These are phyloP conservation scores for Aleiodes testaceus DNA, from an alignment of 2,888 invertebrate genomes.

Conservation along the genomic window DNA sequence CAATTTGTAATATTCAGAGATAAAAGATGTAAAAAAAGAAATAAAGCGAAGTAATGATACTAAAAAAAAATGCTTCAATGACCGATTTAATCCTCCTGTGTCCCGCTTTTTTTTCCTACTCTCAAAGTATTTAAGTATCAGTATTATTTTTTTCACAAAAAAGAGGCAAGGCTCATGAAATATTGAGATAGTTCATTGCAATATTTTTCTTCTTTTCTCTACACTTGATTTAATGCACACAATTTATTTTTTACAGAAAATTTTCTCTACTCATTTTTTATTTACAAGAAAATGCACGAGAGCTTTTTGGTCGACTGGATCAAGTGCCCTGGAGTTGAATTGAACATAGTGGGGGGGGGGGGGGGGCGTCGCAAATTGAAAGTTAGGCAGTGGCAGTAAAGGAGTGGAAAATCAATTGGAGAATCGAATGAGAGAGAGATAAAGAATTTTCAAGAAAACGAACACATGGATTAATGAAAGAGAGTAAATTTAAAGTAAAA, in stretches of 20 bases:
- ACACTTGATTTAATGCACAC: conserved; percentile 4
- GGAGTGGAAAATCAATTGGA: conserved; percentile 24
- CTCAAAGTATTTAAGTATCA: not conserved
- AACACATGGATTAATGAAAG: not conserved
- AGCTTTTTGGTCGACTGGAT: conserved; percentile 18
- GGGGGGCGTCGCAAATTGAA: conserved; percentile 44
- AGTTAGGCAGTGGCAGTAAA: conserved; percentile 37
- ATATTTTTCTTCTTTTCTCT: not conserved
- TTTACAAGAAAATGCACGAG: conserved; percentile 16
- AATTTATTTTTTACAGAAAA: conserved; percentile 4
- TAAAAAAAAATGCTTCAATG: not conserved
- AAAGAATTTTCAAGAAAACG: conserved; percentile 5
- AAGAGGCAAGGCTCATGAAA: not conserved
- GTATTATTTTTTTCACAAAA: not conserved
- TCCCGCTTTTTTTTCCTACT: not conserved
- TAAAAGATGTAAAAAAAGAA: not conserved
- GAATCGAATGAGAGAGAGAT: not conserved
- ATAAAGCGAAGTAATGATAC: not conserved
- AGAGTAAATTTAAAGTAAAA: conserved; percentile 2
- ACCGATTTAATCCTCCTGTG: conserved; percentile 25
- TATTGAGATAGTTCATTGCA: not conserved
- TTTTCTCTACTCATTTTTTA: not conserved
- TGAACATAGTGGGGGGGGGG: conserved; percentile 18
- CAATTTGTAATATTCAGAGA: conserved; percentile 11
- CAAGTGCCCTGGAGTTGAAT: conserved; percentile 35